Evolutionary conservation across 2,888 invertebrate species (phyloP), one percentile per base, ranked within the genome.

Genomic region (Parnassius glacialis): DNA sequence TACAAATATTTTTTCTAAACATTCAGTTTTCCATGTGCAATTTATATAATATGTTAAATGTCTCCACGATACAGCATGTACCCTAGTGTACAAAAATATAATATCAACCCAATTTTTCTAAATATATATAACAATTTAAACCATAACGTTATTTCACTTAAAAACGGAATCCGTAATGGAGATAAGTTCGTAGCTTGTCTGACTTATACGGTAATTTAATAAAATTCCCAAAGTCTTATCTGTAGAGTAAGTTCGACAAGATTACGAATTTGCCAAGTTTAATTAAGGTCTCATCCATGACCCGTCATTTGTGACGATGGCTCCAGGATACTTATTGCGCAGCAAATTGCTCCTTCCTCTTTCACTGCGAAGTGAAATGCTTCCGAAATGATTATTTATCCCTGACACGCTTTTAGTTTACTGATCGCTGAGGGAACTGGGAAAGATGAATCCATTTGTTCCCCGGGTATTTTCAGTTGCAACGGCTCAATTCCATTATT

Each of bases 231-330:
- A 48, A n/a, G 13, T 12, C 7, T 63, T 61, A 63, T 65, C 65
- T 66, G 64, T 61, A 62, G 59, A 66, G 59, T 64, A 67, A 66
- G 57, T 68, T 70, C 53, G 61, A 65, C 63, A 67, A 69, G 67
- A 70, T 83, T 78, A 83, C 81, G 74, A 84, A 83, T 85, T 85
- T 75, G 80, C 76, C 72, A 74, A 79, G 78, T 84, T 89, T 90
- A 89, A 90, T 90, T 90, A 89, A 89, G 83, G 82, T 71, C 77
- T 75, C 75, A 79, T 84, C 80, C 12, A n/a, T 85, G 86, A 83
- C 84, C 87, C 84, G 84, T 85, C 87, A 85, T 89, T 88, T 87
- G 83, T 80, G 77, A 82, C 81, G 83, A 88, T 87, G 84, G 73
- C 80, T 74, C 76, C 76, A 75, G 78, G 83, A 80, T 83, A 55